phyloP scores from a whole-genome alignment of 2,888 invertebrate species.

The Mayetiola destructor region DNA sequence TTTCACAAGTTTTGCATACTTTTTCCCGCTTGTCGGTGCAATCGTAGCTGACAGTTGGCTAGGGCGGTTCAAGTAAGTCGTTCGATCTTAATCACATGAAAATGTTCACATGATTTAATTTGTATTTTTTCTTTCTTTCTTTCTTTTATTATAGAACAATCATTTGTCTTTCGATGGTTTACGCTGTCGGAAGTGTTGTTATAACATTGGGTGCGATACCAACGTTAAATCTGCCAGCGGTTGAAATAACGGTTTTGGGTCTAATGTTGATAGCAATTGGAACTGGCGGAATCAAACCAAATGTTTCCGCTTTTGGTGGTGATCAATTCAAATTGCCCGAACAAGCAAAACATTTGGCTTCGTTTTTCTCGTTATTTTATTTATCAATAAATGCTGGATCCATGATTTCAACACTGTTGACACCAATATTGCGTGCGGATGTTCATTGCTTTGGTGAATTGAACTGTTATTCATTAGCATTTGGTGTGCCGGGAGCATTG shows the following conservation, averaged over 20 bases:
- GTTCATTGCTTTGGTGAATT: constrained; percentile 60
- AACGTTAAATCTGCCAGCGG: constrained; percentile 17
- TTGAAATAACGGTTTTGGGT: constrained; percentile 33
- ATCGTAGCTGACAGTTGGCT: constrained; percentile 84
- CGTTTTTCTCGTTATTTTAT: constrained; percentile 89
- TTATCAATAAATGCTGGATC: constrained; percentile 87
- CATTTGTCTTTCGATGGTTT: constrained; percentile 74
- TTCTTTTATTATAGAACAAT: constrained; percentile 51
- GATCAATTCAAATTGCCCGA: constrained; percentile 78
- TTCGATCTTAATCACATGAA: background rate
- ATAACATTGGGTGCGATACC: constrained; percentile 57
- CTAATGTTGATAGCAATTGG: constrained; percentile 69
- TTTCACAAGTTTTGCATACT: constrained; percentile 81
- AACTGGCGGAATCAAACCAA: constrained; percentile 92
- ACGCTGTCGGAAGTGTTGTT: constrained; percentile 64
- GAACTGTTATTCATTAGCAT: constrained; percentile 72
- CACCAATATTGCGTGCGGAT: constrained; percentile 71
- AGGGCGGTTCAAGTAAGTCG: constrained; percentile 53
- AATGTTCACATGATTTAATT: constrained; percentile 21
- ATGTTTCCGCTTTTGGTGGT: constrained; percentile 89
- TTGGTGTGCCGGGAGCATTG: constrained; percentile 74
- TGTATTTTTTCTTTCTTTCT: constrained; percentile 17
- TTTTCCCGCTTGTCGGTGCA: constrained; percentile 83
- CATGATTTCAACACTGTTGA: constrained; percentile 71
- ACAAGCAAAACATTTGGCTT: constrained; percentile 60